A percentile compares a stretch with the other conserved stretches of the same genome.
Evolutionary conservation across 2,113 vertebrate species (phyloP).

Genomic region (Saccopteryx leptura): DNA sequence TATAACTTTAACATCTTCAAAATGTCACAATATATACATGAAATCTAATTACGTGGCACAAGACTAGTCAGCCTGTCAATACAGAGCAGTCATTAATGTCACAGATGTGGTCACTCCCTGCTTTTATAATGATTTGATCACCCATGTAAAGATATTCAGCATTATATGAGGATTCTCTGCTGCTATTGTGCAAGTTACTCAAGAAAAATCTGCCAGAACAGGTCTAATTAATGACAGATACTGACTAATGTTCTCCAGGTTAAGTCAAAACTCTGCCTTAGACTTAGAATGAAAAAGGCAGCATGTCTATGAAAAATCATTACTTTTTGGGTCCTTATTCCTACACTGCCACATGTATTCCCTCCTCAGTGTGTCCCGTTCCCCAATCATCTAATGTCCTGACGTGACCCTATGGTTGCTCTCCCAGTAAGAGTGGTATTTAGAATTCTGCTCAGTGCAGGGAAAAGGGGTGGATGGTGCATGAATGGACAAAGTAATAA

Average conservation of each 20-base stretch:
- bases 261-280: background rate
- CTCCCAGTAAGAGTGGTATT: background rate
- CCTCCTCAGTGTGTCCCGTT: too few relatives aligned
- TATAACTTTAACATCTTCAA: background rate
- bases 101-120: background rate
- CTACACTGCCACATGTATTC: background rate
- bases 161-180: background rate
- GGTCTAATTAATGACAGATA: background rate
- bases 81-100: background rate
- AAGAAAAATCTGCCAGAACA: background rate
- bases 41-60: background rate
- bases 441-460: background rate
- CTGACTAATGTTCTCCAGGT: background rate
- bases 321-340: background rate
- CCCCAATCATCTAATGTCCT: background rate
- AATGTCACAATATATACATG: background rate
- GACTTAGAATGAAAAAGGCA: background rate
- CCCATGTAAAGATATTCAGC: background rate
- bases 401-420: accelerated
- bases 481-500: background rate
- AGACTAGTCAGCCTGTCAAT: background rate
- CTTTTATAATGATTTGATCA: too few relatives aligned
- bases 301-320: background rate
- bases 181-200: background rate
- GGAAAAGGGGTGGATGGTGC: background rate